A percentile compares a stretch with the other conserved stretches of the same genome.
Conservation (phyloP, 2,888 invertebrate species). For the Apeira syringaria region DNA sequence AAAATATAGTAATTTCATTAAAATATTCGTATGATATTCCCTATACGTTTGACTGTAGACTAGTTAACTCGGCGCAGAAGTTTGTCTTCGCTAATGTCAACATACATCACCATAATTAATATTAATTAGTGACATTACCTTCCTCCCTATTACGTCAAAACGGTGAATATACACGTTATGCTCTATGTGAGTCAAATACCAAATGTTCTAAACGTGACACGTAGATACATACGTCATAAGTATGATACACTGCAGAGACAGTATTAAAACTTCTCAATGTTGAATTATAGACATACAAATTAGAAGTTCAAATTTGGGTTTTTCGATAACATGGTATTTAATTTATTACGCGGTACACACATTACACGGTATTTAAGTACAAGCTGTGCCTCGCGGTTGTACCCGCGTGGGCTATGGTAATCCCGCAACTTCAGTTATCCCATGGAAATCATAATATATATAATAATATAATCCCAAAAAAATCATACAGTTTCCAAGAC, state of each 20-base stretch:
- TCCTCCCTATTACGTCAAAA: conserved; percentile 16
- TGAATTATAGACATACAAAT: no score
- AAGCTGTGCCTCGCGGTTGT: no score
- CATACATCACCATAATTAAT: conserved; percentile 28
- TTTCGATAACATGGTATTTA: no score
- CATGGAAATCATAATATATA: no score
- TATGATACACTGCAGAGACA: background rate
- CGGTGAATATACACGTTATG: conserved; percentile 6
- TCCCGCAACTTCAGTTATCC: no score
- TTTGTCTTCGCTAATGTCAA: conserved; percentile 16
- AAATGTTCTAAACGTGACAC: conserved; percentile 21
- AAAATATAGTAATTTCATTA: no score
- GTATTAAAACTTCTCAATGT: conserved; percentile 7
- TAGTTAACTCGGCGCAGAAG: conserved; percentile 11
- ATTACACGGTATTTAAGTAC: no score
- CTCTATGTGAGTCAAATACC: conserved; percentile 18
- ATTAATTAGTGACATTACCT: conserved; percentile 28
- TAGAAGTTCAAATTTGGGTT: no score
- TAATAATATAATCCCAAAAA: no score
- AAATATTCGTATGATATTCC: conserved; percentile 1
- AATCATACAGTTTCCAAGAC: no score
- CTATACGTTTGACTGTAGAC: conserved; percentile 2
- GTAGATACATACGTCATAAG: background rate
- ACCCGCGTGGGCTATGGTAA: no score
- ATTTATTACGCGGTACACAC: no score